Evolutionary conservation across 2,113 vertebrate species (phyloP).

Genomic region (Odontophorus gujanensis): DNA sequence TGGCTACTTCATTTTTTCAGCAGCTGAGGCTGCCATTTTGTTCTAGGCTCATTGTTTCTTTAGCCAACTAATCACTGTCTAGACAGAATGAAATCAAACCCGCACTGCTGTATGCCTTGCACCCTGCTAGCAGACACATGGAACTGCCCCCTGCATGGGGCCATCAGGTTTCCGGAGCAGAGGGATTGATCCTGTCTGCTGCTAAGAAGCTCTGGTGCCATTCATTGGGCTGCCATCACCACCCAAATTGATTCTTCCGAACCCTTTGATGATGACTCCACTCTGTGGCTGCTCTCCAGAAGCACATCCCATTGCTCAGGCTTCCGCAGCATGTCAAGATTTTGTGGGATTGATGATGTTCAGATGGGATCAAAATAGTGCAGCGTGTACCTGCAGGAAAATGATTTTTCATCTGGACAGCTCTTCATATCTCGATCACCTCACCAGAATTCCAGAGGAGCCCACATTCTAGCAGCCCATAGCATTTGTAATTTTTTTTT

Average conservation of each 20-base stretch:
- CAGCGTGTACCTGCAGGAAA: background rate
- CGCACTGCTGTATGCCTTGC: background rate
- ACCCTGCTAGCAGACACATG: background rate
- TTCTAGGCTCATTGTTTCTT: background rate
- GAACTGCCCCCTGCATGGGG: background rate
- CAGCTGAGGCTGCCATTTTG: background rate
- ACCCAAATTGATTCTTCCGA: background rate
- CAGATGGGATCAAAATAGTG: background rate
- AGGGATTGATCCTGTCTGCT: background rate
- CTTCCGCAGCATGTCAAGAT: background rate
- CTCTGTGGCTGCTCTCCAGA: background rate
- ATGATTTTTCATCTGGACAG: background rate
- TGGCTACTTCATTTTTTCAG: background rate
- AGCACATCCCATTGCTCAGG: background rate
- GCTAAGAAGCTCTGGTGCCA: background rate
- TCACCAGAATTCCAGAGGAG: constrained; percentile 10
- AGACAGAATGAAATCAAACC: background rate
- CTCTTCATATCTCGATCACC: background rate
- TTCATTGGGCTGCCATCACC: background rate
- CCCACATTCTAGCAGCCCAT: background rate
- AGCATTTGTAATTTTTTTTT: background rate
- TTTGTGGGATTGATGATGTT: background rate
- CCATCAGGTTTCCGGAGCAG: background rate
- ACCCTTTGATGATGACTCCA: background rate
- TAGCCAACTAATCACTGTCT: background rate